phyloP scores from a whole-genome alignment of 2,888 invertebrate genomes.

The Polymixis lichenea region DNA sequence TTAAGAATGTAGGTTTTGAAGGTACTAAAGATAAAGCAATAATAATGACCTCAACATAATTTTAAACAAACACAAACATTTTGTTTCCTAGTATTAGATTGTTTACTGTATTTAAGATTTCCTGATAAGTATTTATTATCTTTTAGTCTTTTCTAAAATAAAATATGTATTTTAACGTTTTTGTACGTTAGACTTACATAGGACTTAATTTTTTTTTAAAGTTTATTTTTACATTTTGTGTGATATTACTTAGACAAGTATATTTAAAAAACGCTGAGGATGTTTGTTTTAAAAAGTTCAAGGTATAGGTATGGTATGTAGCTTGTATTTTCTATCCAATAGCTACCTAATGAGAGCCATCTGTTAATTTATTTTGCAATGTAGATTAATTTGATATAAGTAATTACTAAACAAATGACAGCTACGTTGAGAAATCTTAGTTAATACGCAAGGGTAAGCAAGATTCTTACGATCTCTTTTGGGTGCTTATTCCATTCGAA shows the following conservation, averaged over 20 bases:
- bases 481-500: not conserved
- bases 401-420: conserved; percentile 4
- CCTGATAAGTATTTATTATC: too few species aligned
- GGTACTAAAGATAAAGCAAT: conserved; percentile 10
- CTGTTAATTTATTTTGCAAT: conserved; percentile 22
- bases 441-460: conserved; percentile 32
- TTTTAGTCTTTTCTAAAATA: too few species aligned
- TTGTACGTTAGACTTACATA: too few species aligned
- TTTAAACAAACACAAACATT: not conserved
- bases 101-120: too few species aligned
- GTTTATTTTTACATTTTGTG: too few species aligned
- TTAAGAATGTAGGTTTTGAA: not conserved
- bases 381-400: conserved; percentile 23
- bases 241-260: not conserved
- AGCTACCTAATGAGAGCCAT: not conserved
- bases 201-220: too few species aligned
- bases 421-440: conserved; percentile 16
- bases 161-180: too few species aligned
- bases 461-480: conserved; percentile 29
- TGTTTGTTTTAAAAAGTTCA: not conserved
- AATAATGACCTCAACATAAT: not conserved
- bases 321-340: too few species aligned
- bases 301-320: not conserved
- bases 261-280: not conserved
- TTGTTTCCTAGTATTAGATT: too few species aligned